A percentile compares a stretch with the other conserved stretches of the same genome.
These are phyloP conservation scores for Spisula solida DNA, from an alignment of 2,888 invertebrate species.

Conservation along the genomic window DNA sequence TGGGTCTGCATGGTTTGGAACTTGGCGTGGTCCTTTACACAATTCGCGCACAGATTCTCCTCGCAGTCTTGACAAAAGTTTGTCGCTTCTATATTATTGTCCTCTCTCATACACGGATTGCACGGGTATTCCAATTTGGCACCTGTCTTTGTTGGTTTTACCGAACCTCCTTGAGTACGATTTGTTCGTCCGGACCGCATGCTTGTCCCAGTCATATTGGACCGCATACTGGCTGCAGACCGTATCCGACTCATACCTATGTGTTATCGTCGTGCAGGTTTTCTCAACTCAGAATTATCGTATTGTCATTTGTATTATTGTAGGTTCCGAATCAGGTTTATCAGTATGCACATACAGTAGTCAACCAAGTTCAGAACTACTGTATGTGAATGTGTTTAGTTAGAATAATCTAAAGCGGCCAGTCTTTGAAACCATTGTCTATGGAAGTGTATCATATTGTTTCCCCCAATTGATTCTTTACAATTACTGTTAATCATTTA, in stretches of 20 bases:
- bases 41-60: conserved; percentile 59
- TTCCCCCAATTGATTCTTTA: not conserved
- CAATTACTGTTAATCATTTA: not conserved
- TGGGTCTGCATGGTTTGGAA: conserved; percentile 61
- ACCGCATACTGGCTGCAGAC: conserved; percentile 38
- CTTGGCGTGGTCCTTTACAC: conserved; percentile 62
- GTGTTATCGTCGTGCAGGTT: not conserved
- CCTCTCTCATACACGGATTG: conserved; percentile 53
- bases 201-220: conserved; percentile 33
- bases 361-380: too few relatives aligned
- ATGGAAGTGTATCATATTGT: not conserved
- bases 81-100: conserved; percentile 48
- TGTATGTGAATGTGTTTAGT: too few relatives aligned
- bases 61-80: conserved; percentile 65
- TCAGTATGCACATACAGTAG: too few relatives aligned
- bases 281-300: not conserved
- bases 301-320: too few relatives aligned
- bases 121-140: conserved; percentile 48
- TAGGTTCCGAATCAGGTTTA: too few relatives aligned
- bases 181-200: conserved; percentile 43
- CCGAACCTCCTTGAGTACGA: not conserved
- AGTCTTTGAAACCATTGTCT: not conserved
- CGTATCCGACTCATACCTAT: conserved; percentile 36
- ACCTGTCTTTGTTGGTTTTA: not conserved
- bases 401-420: not conserved